Evolutionary conservation across 2,113 vertebrate species (phyloP).

Genomic region (Andinoacara biseriatus): DNA sequence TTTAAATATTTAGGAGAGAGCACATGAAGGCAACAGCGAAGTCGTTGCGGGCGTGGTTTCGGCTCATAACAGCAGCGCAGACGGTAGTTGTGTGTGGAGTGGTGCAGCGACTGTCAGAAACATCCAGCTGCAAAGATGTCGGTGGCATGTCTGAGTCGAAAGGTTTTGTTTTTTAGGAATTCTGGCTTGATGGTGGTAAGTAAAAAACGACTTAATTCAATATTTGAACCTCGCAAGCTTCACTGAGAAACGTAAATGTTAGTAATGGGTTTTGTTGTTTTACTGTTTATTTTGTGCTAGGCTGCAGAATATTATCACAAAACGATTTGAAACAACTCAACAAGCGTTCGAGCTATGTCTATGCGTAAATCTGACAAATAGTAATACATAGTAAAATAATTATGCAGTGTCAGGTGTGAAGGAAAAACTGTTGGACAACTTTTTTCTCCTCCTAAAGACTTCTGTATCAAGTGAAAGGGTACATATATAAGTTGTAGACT

Average conservation of each 20-base stretch:
- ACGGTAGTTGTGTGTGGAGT: no score
- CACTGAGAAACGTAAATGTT: neutral
- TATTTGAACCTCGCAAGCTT: neutral
- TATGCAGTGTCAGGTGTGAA: neutral
- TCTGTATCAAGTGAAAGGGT: no score
- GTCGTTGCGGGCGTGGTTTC: slow-evolving; percentile 18
- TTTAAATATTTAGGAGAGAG: neutral
- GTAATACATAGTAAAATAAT: neutral
- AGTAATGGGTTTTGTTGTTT: neutral
- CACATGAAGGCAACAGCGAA: neutral
- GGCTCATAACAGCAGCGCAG: neutral
- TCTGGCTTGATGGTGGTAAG: slow-evolving; percentile 62
- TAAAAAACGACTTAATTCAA: neutral
- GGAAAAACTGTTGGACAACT: neutral
- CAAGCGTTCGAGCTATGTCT: neutral
- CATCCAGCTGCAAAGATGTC: slow-evolving; percentile 47
- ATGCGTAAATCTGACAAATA: neutral
- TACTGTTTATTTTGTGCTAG: neutral
- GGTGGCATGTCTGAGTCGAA: slow-evolving; percentile 44
- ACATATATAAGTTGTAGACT: neutral
- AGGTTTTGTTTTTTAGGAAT: slow-evolving; percentile 49
- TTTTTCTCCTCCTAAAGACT: neutral
- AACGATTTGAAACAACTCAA: neutral
- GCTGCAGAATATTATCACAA: neutral
- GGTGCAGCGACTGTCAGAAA: neutral